Evolutionary conservation across 2,113 vertebrate genomes (phyloP).

Genomic region (Pseudopodoces humilis): DNA sequence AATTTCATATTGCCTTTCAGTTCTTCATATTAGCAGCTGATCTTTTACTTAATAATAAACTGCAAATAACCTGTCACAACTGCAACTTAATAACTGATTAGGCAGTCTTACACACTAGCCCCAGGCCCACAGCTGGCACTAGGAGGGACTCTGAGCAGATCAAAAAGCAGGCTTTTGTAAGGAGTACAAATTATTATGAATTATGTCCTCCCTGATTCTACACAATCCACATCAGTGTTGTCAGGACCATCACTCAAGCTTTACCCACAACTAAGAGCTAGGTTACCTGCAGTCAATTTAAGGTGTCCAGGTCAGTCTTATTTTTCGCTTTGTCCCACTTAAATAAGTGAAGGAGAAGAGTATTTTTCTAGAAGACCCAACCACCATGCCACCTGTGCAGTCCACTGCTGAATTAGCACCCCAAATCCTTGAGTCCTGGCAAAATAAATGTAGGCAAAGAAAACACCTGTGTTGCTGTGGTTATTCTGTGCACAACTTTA

Average conservation of each 20-base stretch:
- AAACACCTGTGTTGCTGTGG: neutral
- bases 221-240: neutral
- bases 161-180: neutral
- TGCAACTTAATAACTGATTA: neutral
- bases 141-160: neutral
- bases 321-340: neutral
- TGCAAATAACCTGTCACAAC: neutral
- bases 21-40: neutral
- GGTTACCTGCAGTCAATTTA: neutral
- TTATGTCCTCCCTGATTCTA: accelerated
- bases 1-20: neutral
- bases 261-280: neutral
- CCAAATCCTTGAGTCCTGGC: neutral
- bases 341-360: neutral
- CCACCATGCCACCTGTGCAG: neutral
- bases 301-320: neutral
- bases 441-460: neutral
- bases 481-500: neutral
- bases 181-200: neutral
- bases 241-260: neutral
- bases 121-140: neutral
- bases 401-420: neutral
- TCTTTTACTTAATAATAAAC: neutral
- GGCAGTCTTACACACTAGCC: neutral
- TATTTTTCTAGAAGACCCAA: neutral